Evolutionary conservation across 2,888 invertebrate genomes (phyloP).

Genomic region (Ophonus ardosiacus): DNA sequence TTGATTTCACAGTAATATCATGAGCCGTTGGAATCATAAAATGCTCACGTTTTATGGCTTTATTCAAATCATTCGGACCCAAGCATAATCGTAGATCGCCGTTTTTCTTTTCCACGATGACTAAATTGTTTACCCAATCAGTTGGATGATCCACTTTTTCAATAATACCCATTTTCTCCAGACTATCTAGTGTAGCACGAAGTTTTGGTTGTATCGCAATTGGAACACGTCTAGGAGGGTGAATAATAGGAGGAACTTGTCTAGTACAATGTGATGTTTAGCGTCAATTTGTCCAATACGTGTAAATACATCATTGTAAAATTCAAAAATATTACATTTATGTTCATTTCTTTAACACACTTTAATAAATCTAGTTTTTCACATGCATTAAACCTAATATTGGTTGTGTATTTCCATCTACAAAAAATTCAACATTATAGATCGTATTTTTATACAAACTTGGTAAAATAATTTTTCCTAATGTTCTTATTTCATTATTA

Average conservation of each 20-base stretch:
- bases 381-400: slow-evolving; percentile 56
- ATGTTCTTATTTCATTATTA: slow-evolving; percentile 16
- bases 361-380: slow-evolving; percentile 48
- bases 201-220: neutral
- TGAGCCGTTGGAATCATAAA: slow-evolving; percentile 63
- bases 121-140: slow-evolving; percentile 64
- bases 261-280: slow-evolving; percentile 62
- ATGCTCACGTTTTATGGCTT: slow-evolving; percentile 62
- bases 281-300: slow-evolving; percentile 59
- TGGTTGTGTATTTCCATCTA: slow-evolving; percentile 29
- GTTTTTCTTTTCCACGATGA: slow-evolving; percentile 57
- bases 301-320: slow-evolving; percentile 62
- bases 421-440: slow-evolving; percentile 43
- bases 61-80: slow-evolving; percentile 63
- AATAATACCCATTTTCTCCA: slow-evolving; percentile 55
- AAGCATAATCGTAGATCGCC: slow-evolving; percentile 63
- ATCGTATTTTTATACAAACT: neutral
- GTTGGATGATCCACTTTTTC: slow-evolving; percentile 60
- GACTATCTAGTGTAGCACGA: slow-evolving; percentile 31
- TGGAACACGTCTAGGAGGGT: slow-evolving; percentile 15
- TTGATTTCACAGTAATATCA: slow-evolving; percentile 26
- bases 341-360: slow-evolving; percentile 3
- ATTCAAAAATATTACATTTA: slow-evolving; percentile 9
- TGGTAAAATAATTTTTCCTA: slow-evolving; percentile 47
- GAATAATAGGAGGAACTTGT: slow-evolving; percentile 46